These are phyloP conservation scores for Eulacestoma nigropectus DNA, from an alignment of 2,113 vertebrate species.

Conservation along the genomic window DNA sequence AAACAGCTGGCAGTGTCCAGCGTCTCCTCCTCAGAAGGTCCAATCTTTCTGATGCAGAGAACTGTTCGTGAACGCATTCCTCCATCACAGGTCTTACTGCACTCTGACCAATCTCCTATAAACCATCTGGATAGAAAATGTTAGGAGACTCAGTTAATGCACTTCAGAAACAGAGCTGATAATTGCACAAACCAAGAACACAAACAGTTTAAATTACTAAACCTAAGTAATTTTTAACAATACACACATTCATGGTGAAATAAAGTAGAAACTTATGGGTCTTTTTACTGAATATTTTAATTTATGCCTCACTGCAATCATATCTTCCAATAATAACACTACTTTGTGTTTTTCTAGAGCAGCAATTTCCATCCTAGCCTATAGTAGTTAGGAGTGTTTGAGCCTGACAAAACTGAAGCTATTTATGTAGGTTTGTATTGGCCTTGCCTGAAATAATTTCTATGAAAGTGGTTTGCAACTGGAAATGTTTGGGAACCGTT, in stretches of 20 bases:
- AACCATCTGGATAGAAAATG: constrained; percentile 82
- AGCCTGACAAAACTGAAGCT: neutral
- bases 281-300: neutral
- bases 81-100: constrained; percentile 93
- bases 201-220: neutral
- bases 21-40: constrained; percentile 90
- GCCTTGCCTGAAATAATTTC: neutral
- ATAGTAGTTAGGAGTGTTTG: neutral
- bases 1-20: constrained; percentile 87
- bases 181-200: neutral
- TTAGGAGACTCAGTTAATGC: neutral
- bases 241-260: neutral
- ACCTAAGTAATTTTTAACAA: neutral
- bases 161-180: neutral
- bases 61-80: constrained; percentile 86
- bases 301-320: neutral
- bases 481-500: neutral
- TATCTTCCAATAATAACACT: neutral
- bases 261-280: neutral
- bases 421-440: neutral
- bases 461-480: neutral
- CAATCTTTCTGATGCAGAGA: constrained; percentile 89
- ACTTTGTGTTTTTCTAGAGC: neutral
- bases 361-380: neutral
- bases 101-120: constrained; percentile 95